Percentiles rank a stretch among this genome's conserved stretches.
Conservation (phyloP, 2,888 invertebrate species). For the Gymnosoma rotundatum region DNA sequence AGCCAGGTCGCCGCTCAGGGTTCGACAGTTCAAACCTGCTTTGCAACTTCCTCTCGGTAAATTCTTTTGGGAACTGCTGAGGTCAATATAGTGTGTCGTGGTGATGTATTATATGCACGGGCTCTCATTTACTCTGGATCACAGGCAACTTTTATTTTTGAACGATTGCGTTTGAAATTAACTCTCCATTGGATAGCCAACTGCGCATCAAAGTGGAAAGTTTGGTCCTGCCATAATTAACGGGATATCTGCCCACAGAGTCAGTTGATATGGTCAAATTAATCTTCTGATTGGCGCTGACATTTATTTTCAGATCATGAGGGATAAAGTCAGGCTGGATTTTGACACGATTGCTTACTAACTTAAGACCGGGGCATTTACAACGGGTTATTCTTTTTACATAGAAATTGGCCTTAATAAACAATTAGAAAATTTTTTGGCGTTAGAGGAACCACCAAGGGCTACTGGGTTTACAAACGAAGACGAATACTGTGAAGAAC, state of each 20-base stretch:
- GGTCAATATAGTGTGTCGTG: conserved; percentile 8
- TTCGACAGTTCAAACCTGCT: too few relatives aligned
- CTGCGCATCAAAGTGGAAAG: neutral
- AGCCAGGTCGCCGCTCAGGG: too few relatives aligned
- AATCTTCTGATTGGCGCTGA: too few relatives aligned
- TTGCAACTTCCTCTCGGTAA: neutral
- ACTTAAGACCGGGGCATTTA: neutral
- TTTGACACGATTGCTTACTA: neutral
- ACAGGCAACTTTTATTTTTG: neutral
- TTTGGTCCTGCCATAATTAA: neutral
- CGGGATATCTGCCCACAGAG: neutral
- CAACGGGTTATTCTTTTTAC: neutral
- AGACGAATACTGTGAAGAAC: conserved; percentile 1
- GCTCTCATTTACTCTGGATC: neutral
- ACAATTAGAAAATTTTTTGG: conserved; percentile 25
- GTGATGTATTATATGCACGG: neutral
- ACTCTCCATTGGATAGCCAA: neutral
- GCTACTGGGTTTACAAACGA: neutral
- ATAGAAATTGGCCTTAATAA: neutral
- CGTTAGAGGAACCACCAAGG: conserved; percentile 23
- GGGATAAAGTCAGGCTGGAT: too few relatives aligned
- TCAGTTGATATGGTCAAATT: neutral
- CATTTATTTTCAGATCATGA: too few relatives aligned
- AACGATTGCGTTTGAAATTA: neutral
- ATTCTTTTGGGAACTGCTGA: conserved; percentile 24